Conservation (phyloP, 2,888 invertebrate species). For the Drosophila putrida region DNA sequence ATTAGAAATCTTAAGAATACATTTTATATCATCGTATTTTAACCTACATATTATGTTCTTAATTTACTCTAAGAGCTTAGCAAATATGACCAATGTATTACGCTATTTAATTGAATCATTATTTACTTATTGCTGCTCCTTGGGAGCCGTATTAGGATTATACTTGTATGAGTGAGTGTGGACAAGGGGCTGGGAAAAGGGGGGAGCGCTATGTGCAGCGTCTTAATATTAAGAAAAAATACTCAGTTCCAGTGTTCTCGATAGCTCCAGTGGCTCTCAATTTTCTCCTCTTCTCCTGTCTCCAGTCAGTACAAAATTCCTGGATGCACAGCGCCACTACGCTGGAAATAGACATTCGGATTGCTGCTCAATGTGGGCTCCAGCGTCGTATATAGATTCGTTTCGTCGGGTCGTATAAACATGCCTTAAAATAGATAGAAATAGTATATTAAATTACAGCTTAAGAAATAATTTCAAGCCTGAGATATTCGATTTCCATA, state of each 20-base stretch:
- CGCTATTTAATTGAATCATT: constrained; percentile 60
- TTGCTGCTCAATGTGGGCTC: constrained; percentile 95
- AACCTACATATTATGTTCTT: constrained; percentile 8
- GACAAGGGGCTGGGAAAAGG: constrained; percentile 16
- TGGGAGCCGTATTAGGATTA: constrained; percentile 70
- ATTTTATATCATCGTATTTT: constrained; percentile 1
- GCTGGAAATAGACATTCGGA: constrained; percentile 96
- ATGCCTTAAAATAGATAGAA: constrained; percentile 87
- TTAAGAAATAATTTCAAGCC: not conserved
- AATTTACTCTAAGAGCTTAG: constrained; percentile 56
- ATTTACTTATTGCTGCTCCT: constrained; percentile 76
- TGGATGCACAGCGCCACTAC: constrained; percentile 92
- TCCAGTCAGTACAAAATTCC: constrained; percentile 94
- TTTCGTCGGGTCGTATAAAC: constrained; percentile 92
- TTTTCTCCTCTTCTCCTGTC: constrained; percentile 11
- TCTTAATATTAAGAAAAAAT: constrained; percentile 75
- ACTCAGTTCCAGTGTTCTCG: constrained; percentile 81
- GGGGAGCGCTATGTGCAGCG: constrained; percentile 63
- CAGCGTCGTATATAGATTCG: constrained; percentile 93
- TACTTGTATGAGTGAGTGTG: constrained; percentile 11
- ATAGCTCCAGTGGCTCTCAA: constrained; percentile 57
- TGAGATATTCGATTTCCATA: too few relatives aligned
- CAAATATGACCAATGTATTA: constrained; percentile 73
- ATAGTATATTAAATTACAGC: not conserved
- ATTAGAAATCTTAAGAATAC: constrained; percentile 13